Evolutionary conservation across 2,797 vertebrate species (phyloP), one percentile per base, ranked within the genome.

Genomic region (Chloroceryle amazona): DNA sequence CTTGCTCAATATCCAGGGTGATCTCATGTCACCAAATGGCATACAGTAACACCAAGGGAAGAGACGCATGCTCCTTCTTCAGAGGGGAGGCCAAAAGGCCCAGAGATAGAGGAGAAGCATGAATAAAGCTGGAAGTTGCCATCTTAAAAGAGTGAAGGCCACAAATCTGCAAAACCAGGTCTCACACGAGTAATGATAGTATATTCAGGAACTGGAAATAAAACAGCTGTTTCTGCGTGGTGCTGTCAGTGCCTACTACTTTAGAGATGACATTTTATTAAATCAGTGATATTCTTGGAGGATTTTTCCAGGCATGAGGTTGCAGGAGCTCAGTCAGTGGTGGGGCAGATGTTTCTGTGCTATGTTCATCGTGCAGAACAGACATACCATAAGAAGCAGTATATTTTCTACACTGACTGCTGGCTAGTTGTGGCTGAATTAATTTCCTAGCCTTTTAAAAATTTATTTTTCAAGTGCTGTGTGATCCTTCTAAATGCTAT

Each of bases 401-500:
- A 26, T 4, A 37, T 70, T 82, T 92, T 63, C 31, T n/a, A 3
- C 35, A 6, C 5, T 46, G 18, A 67, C 12, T 72, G 76, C 47
- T 66, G 55, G 19, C 33, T 92, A 49, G 66, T 67, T 91, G 79
- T 51, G 90, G 74, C 29, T 90, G 80, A 94, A 89, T 86, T 90
- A 66, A 83, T 95, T 96, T 91, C 84, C 94, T 52, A 66, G 66
- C 11, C 65, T 94, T 86, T 85, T 67, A 80, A 68, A 90, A 83
- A 94, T 41, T 72, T 89, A 66, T 96, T 91, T 94, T 85, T 84
- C 82, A 85, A 96, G 63, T 63, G 47, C 79, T 90, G 47, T 89
- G 91, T 91, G 62, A 95, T 93, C 83, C 80, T 89, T 76, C 72
- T 95, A 94, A 96, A 87, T 90, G 80, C 94, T 93, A 80, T 67